phyloP scores from a whole-genome alignment of 2,113 vertebrate genomes.

The Typhlomys cinereus region DNA sequence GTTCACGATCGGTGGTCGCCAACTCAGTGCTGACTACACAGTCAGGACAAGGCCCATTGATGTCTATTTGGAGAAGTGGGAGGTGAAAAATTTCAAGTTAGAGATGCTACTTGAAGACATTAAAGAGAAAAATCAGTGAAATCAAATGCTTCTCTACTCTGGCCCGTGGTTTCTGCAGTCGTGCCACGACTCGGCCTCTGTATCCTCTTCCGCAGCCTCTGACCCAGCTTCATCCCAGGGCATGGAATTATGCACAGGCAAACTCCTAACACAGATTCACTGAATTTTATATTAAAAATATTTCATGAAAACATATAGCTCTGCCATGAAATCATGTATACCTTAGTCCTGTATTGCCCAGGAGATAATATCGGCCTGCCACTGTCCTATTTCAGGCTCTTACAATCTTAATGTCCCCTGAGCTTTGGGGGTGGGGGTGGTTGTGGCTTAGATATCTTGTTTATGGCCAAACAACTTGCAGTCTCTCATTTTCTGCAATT shows the following conservation, averaged over 20 bases:
- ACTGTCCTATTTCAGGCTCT: no score
- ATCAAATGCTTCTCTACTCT: constrained; percentile 66
- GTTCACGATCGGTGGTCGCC: background rate
- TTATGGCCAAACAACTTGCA: no score
- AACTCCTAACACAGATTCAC: background rate
- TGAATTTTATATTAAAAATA: background rate
- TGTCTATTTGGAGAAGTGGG: constrained; percentile 88
- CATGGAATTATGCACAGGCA: background rate
- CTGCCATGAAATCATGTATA: no score
- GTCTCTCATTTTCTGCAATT: no score
- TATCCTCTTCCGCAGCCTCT: constrained; percentile 5
- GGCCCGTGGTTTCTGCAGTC: constrained; percentile 44
- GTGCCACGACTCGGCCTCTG: constrained; percentile 45
- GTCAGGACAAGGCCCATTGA: constrained; percentile 45
- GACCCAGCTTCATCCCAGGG: constrained; percentile 41
- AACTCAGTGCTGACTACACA: background rate
- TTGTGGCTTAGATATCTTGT: no score
- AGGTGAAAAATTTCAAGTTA: constrained; percentile 91
- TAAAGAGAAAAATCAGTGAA: constrained; percentile 88
- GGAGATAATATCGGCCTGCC: no score
- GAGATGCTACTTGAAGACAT: constrained; percentile 91
- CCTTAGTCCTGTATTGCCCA: no score
- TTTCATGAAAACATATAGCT: constrained; percentile 14
- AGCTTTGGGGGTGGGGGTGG: no score
- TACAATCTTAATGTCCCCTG: no score